phyloP scores from a whole-genome alignment of 2,113 vertebrate species.

The Poecile atricapillus region DNA sequence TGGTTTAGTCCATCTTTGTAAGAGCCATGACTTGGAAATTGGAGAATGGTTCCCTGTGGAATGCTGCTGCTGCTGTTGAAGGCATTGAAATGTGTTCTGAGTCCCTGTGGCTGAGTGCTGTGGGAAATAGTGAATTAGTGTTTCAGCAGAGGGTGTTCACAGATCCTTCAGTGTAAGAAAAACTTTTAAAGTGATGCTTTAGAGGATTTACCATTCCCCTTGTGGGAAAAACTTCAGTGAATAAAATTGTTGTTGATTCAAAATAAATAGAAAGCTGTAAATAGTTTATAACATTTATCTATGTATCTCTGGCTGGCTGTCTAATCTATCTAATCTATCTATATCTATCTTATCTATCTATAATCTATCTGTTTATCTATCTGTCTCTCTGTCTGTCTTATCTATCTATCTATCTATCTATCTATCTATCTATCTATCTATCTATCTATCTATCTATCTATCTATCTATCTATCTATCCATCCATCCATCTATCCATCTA shows the following conservation, averaged over 20 bases:
- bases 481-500: no score
- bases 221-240: neutral
- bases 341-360: no score
- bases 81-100: neutral
- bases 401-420: neutral
- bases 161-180: neutral
- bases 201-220: neutral
- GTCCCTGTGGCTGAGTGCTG: neutral
- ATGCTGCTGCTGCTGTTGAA: conserved; percentile 1
- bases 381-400: no score
- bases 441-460: neutral
- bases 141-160: neutral
- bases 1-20: neutral
- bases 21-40: neutral
- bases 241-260: neutral
- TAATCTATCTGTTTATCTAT: neutral
- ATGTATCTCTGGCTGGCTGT: neutral
- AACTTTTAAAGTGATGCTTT: neutral
- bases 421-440: no score
- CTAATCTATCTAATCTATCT: neutral
- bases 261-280: neutral
- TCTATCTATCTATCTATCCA: no score
- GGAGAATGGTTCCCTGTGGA: conserved; percentile 1
- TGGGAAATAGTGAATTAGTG: neutral
- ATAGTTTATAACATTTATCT: neutral